Evolutionary conservation across 1,140 invertebrate species (phyloP).

Genomic region (Andrena cerasifolii): DNA sequence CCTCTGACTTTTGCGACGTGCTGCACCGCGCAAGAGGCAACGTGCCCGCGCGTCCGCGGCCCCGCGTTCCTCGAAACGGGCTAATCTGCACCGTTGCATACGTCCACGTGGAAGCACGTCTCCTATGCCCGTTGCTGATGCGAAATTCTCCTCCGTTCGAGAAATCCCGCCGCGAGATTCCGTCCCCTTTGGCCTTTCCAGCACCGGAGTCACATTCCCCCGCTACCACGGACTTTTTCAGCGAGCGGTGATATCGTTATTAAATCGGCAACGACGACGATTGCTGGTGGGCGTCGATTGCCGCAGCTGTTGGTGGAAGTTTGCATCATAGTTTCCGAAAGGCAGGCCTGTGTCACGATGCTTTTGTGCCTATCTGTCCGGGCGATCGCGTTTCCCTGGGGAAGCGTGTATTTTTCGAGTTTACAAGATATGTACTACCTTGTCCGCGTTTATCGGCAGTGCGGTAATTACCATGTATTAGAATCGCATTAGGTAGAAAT

Average conservation of each 20-base stretch:
- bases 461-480: too few relatives aligned
- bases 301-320: background rate
- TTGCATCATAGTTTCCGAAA: too few relatives aligned
- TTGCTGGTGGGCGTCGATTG: constrained; percentile 20
- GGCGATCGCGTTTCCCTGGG: too few relatives aligned
- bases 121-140: constrained; percentile 29
- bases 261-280: constrained; percentile 32
- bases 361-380: too few relatives aligned
- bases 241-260: constrained; percentile 22
- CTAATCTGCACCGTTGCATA: constrained; percentile 61
- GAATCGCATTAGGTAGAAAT: too few relatives aligned
- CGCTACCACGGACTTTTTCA: background rate
- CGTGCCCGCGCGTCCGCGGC: constrained; percentile 38
- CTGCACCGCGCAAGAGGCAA: constrained; percentile 37
- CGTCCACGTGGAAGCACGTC: constrained; percentile 21
- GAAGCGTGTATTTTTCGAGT: background rate
- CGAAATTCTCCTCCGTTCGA: constrained; percentile 12
- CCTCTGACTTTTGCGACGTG: constrained; percentile 73
- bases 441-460: too few relatives aligned
- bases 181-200: constrained; percentile 47
- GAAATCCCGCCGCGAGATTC: constrained; percentile 5
- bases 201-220: background rate
- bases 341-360: too few relatives aligned
- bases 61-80: constrained; percentile 53
- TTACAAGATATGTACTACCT: too few relatives aligned